These are phyloP conservation scores for Mus spicilegus DNA, from an alignment of 2,113 vertebrate species.

Conservation along the genomic window DNA sequence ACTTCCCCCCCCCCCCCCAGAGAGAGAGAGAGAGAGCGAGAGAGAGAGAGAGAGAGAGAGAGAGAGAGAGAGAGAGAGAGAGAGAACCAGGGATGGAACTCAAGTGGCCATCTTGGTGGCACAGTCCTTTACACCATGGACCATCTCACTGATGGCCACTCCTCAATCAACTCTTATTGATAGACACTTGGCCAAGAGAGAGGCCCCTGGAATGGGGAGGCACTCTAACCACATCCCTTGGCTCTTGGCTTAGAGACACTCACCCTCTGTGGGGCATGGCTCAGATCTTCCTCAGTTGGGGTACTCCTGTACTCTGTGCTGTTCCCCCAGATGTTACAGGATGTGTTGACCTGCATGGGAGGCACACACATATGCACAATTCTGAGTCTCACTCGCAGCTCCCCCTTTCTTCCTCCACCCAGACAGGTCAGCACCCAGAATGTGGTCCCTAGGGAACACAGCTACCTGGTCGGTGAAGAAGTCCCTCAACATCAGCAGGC, in stretches of 20 bases:
- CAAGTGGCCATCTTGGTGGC: not conserved
- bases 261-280: constrained; percentile 90
- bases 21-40: no score
- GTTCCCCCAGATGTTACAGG: constrained; percentile 86
- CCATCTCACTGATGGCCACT: not conserved
- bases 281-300: constrained; percentile 88
- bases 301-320: constrained; percentile 84
- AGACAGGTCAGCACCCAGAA: not conserved
- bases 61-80: no score
- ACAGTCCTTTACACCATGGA: not conserved
- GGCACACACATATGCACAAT: not conserved
- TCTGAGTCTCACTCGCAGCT: not conserved
- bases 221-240: accelerated
- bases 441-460: accelerated
- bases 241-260: not conserved
- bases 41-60: no score
- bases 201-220: accelerated
- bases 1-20: no score
- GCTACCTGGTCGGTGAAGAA: constrained; percentile 89
- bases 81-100: not conserved
- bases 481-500: constrained; percentile 88
- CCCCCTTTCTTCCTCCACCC: not conserved
- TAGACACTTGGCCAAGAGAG: not conserved
- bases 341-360: constrained; percentile 72
- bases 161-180: not conserved